Percentiles rank a stretch among this genome's conserved stretches.
Evolutionary conservation across 2,797 vertebrate species (phyloP).

Genomic region (Sebastes variabilis): DNA sequence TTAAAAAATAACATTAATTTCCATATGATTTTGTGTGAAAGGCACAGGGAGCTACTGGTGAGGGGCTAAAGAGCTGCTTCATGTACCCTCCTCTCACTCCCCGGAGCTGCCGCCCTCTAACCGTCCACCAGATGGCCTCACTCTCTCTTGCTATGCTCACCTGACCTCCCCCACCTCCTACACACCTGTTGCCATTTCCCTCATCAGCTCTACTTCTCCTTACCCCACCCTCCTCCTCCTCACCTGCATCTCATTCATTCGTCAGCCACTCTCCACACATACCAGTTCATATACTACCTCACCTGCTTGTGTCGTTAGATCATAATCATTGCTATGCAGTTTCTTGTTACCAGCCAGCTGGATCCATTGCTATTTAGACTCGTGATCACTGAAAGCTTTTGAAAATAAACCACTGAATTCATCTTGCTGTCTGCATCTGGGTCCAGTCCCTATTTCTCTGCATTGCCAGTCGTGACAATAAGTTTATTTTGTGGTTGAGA

Average conservation of each 20-base stretch:
- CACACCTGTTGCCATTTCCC: neutral
- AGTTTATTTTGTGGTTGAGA: neutral
- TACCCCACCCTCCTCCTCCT: neutral
- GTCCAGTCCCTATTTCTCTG: neutral
- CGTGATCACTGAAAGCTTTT: neutral
- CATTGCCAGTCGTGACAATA: neutral
- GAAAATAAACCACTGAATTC: neutral
- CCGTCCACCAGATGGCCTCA: neutral
- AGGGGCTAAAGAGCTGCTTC: no score
- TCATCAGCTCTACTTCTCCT: neutral
- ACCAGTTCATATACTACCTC: neutral
- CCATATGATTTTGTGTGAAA: no score
- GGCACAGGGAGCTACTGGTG: no score
- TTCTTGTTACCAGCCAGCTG: neutral
- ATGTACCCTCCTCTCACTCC: neutral
- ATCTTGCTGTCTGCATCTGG: neutral
- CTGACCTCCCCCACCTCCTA: neutral
- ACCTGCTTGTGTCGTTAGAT: neutral
- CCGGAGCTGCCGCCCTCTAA: neutral
- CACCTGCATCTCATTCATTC: neutral
- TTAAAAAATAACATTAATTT: no score
- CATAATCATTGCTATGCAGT: neutral
- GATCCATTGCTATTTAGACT: neutral
- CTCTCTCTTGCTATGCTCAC: neutral
- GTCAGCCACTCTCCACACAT: neutral